Evolutionary conservation across 2,797 vertebrate species (phyloP), one percentile per base, ranked within the genome.

Genomic region (Gastrophryne carolinensis): DNA sequence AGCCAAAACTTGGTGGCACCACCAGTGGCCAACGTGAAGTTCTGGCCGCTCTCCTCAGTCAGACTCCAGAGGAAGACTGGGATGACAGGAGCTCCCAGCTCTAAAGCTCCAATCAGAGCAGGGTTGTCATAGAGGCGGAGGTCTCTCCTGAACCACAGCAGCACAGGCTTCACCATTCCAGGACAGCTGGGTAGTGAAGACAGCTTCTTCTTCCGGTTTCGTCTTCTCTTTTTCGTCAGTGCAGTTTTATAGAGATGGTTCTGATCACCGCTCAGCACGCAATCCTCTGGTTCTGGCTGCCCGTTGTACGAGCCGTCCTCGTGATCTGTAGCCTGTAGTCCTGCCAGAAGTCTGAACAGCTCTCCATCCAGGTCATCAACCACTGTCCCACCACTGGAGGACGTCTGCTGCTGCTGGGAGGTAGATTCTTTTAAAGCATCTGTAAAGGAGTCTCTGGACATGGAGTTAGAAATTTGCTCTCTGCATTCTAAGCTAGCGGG

Each of bases 1-100:
- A 90, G 87, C 90, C 90, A 91, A 73, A 87, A 91, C 84, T 87
- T 86, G 84, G 87, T 84, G 8, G 89, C 91, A 81, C 89, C 89
- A 1, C 89, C 89, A 35, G 80, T 64, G 24, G 89, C 87, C 72
- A 90, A 65, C 0, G 87, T 90, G 30, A 84, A 69, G 11, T 88
- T 89, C 1, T 83, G 82, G 39, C 89, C 90, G 71, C 88, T 88
- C 71, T 91, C 90, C 68, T 92, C 90, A 60, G 82, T 80, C 1
- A 86, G 79, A 73, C 84, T 87, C 90, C 89, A 92, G 75, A 0
- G 87, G 86, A 54, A 91, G 84, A 91, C 79, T 0, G 90, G 88
- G 27, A 91, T 87, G 63, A 91, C 80, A 0, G 90, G 88, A 5
- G 82, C 87, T 21, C 85, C 88, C 15, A 81, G 8, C 80, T 91